A percentile compares a stretch with the other conserved stretches of the same genome.
phyloP scores from a whole-genome alignment of 2,797 vertebrate genomes.

The Coregonus ussuriensis region DNA sequence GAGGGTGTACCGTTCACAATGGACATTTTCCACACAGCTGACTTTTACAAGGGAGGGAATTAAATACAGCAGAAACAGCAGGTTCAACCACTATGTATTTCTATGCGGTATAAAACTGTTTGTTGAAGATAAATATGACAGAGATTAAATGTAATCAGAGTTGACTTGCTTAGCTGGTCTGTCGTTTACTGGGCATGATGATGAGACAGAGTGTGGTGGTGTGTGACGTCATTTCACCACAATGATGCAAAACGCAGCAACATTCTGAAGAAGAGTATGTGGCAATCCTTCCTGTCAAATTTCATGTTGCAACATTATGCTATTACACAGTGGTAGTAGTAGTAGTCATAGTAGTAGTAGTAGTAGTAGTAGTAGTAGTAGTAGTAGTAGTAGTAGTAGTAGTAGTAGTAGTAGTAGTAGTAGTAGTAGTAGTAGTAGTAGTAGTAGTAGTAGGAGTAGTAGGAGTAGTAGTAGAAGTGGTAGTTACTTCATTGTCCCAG shows the following conservation, averaged over 20 bases:
- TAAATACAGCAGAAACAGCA: no score
- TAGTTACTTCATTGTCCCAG: no score
- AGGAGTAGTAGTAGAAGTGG: no score
- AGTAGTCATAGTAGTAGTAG: no score
- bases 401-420: no score
- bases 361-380: no score
- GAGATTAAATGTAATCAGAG: not conserved
- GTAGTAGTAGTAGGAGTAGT: no score
- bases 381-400: no score
- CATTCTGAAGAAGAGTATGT: slow-evolving; percentile 11
- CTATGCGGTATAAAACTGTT: not conserved
- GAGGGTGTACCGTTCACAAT: not conserved
- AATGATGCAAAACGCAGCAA: slow-evolving; percentile 42
- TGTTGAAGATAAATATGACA: not conserved
- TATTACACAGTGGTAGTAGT: no score
- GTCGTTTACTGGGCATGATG: not conserved
- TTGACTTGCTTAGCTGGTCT: not conserved
- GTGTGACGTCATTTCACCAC: slow-evolving; percentile 28
- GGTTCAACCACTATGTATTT: not conserved
- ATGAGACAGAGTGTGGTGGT: slow-evolving; percentile 37
- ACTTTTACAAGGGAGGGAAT: no score
- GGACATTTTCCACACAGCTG: not conserved
- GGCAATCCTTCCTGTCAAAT: slow-evolving; percentile 20
- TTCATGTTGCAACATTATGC: no score
- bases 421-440: no score